Conservation (phyloP, 2,888 invertebrate species). For the Pollenia labialis region DNA sequence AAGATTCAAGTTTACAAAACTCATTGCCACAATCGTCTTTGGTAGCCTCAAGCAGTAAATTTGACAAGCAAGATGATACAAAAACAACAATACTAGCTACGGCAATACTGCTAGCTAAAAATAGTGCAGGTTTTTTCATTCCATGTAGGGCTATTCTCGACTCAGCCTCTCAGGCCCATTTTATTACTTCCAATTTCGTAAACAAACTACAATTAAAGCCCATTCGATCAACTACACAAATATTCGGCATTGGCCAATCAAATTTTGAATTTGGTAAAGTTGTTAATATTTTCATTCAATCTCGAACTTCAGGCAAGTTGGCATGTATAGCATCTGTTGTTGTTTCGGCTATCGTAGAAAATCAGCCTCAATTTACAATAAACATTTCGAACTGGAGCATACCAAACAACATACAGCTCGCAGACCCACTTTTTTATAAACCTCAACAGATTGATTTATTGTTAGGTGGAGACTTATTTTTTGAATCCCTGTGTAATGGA, state of each 20-base stretch:
- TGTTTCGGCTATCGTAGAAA: constrained; percentile 39
- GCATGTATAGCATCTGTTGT: not conserved
- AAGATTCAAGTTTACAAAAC: not conserved
- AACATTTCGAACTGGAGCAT: constrained; percentile 51
- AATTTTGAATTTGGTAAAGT: not conserved
- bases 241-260: not conserved
- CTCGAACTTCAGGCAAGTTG: not conserved
- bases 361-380: constrained; percentile 55
- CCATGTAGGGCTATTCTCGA: constrained; percentile 55
- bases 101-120: constrained; percentile 40
- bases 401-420: constrained; percentile 54
- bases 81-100: constrained; percentile 37
- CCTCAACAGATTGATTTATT: constrained; percentile 57
- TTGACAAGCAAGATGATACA: not conserved
- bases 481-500: constrained; percentile 59
- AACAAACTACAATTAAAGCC: not conserved
- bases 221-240: not conserved
- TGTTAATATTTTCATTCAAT: constrained; percentile 16
- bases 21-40: constrained; percentile 32
- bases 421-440: constrained; percentile 61
- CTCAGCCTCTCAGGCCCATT: constrained; percentile 46
- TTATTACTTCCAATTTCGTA: not conserved
- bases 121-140: not conserved
- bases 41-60: constrained; percentile 3
- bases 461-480: constrained; percentile 65